Percentiles rank a stretch among this genome's conserved stretches.
Conservation (phyloP, 1,140 invertebrate species). For the Papilio aristodemus region DNA sequence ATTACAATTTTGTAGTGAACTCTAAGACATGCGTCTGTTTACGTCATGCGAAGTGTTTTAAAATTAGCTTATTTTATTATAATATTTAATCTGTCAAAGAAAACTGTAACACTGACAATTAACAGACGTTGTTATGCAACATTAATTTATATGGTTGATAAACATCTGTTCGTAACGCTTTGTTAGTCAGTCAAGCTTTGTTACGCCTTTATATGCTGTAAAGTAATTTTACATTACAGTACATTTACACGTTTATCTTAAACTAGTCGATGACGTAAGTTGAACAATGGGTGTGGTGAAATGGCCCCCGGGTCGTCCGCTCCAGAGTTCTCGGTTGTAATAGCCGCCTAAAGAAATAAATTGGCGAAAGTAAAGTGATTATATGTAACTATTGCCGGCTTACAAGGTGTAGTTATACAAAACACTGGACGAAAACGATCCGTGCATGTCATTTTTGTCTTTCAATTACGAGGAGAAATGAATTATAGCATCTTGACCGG, state of each 20-base stretch:
- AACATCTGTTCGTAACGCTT: conserved; percentile 10
- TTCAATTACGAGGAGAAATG: background rate
- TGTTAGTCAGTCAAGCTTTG: background rate
- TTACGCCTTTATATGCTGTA: background rate
- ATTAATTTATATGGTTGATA: background rate
- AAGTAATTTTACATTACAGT: conserved; percentile 7
- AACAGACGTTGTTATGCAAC: background rate
- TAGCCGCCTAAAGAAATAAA: conserved; percentile 33
- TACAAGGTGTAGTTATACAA: background rate
- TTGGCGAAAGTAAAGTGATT: conserved; percentile 33
- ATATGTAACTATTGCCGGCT: conserved; percentile 10
- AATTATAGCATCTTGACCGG: background rate
- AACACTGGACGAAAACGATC: conserved; percentile 2
- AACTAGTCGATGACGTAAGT: conserved; percentile 1
- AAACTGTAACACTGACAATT: background rate
- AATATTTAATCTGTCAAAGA: conserved; percentile 5
- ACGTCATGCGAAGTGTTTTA: no score
- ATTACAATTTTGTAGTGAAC: no score
- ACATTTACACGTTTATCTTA: conserved; percentile 3
- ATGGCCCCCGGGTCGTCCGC: conserved; percentile 1
- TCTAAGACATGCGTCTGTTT: no score
- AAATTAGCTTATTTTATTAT: background rate
- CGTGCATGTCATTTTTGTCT: background rate
- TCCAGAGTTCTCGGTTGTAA: background rate
- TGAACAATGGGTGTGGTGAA: conserved; percentile 17